Conservation (phyloP, 92 coral and sea anemone genomes). For the Siderastrea radians region DNA sequence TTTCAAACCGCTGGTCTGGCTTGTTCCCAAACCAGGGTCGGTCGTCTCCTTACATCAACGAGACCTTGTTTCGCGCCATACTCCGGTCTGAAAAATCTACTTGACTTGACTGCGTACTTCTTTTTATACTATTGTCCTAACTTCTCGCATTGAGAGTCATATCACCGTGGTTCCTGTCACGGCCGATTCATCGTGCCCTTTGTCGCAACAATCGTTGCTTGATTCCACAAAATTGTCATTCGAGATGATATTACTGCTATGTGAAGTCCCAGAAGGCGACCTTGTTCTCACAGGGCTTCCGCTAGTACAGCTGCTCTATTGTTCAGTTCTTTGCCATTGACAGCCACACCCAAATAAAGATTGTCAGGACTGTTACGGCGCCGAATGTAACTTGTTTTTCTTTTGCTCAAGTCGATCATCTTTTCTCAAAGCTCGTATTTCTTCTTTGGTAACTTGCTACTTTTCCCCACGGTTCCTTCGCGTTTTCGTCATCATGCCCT, state of each 20-base stretch:
- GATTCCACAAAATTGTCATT: background rate
- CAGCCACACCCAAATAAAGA: background rate
- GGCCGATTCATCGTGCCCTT: background rate
- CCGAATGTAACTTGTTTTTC: background rate
- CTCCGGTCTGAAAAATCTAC: background rate
- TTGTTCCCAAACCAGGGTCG: background rate
- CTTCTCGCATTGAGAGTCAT: background rate
- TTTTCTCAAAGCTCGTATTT: background rate
- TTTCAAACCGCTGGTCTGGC: background rate
- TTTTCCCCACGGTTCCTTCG: background rate
- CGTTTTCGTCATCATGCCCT: background rate
- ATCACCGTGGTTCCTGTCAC: background rate
- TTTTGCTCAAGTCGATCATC: constrained; percentile 1
- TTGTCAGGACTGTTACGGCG: constrained; percentile 1
- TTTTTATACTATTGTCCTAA: background rate
- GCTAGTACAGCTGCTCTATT: background rate
- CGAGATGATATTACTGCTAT: background rate
- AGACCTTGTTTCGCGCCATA: background rate
- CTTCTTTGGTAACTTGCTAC: background rate
- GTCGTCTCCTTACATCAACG: background rate
- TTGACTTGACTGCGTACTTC: background rate
- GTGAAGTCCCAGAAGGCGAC: background rate
- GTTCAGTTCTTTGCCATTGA: background rate
- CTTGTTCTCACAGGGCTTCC: background rate
- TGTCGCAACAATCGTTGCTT: background rate